These are phyloP conservation scores for Albula goreensis DNA, from an alignment of 2,113 vertebrate species.

Conservation along the genomic window DNA sequence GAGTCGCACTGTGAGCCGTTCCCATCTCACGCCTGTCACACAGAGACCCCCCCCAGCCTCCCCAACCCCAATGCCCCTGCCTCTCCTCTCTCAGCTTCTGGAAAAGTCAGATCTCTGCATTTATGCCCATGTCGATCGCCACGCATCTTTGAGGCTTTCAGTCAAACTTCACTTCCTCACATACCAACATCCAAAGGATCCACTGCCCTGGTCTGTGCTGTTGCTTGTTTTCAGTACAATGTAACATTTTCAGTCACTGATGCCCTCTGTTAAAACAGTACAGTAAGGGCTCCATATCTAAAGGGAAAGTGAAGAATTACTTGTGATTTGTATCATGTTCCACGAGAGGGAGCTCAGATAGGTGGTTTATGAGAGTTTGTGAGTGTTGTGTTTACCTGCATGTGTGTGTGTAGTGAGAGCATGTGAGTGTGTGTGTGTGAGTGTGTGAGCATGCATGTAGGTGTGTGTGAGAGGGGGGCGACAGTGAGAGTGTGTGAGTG, in stretches of 20 bases:
- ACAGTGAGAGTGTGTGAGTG: too few relatives aligned
- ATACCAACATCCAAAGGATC: neutral
- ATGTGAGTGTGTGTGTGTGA: neutral
- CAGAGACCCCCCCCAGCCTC: too few relatives aligned
- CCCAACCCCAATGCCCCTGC: too few relatives aligned
- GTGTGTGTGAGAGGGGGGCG: too few relatives aligned
- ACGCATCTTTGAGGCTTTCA: neutral
- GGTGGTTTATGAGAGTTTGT: neutral
- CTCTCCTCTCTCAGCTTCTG: too few relatives aligned
- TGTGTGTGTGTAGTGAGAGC: neutral
- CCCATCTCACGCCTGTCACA: too few relatives aligned
- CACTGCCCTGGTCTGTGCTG: neutral
- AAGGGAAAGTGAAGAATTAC: too few relatives aligned
- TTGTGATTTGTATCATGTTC: neutral
- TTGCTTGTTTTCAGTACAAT: neutral
- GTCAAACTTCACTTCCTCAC: neutral
- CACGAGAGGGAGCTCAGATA: neutral
- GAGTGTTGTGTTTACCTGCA: neutral
- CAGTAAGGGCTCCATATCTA: neutral
- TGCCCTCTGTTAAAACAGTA: neutral
- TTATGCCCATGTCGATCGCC: too few relatives aligned
- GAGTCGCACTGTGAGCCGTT: too few relatives aligned
- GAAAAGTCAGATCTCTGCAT: too few relatives aligned
- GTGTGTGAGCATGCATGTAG: too few relatives aligned
- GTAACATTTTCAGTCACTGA: neutral